Evolutionary conservation across 2,888 invertebrate genomes (phyloP), one percentile per base, ranked within the genome.

Genomic region (Eledone cirrhosa): DNA sequence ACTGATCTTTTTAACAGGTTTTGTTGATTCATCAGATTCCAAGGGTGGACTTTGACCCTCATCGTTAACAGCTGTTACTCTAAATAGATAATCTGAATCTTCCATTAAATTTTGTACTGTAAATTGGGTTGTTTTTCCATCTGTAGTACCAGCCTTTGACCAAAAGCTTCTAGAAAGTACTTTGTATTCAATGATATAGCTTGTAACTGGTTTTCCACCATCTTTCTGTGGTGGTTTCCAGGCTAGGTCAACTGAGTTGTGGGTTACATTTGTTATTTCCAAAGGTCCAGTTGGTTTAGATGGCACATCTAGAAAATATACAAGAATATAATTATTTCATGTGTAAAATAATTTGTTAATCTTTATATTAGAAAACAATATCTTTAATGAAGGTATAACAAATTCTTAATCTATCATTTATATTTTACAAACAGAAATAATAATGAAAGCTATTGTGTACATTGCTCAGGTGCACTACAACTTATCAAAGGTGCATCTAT

Each of bases 61-160:
- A 67, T 86, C 87, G 83, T 91, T 90, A 65, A 86, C 84, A 69
- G 90, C 90, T 24, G 87, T 85, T 22, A 91, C 89, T 69, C 89
- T 80, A 87, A 90, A 90, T 79, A 85, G 84, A 80, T 90, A 90
- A 48, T 86, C 82, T 78, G 85, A 83, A 24, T 86, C 88, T 47
- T 87, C 86, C 77, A 85, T 84, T 53, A 90, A 86, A 33, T 86
- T 86, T 59, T 84, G 87, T n/a, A 86, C 88, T 33, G 83, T 85
- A 83, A 85, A 89, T 27, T 82, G 81, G 3, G 83, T 85, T 19
- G 82, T 84, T 24, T 82, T 78, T 76, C 85, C 82, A 76, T 85
- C 83, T 3, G 81, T 83, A 0, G 83, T 80, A 63, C 84, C 84
- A 83, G 97, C 96, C 79, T 96, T 93, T 89, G 97, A 93, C 98